Conservation (phyloP, 2,888 invertebrate species). For the Vanessa cardui region DNA sequence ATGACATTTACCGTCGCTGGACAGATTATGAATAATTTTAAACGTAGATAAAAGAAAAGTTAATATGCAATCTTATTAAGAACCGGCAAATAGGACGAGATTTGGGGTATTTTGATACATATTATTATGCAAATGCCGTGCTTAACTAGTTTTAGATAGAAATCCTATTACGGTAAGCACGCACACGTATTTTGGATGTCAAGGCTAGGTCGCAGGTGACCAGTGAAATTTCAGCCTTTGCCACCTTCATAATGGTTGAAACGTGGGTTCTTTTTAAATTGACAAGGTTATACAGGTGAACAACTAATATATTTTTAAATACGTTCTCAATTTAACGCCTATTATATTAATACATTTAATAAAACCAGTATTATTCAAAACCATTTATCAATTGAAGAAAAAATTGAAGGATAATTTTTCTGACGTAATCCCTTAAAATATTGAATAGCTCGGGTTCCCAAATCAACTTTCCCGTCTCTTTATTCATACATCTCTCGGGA, state of each 20-base stretch:
- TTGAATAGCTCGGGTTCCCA: constrained; percentile 33
- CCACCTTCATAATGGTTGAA: constrained; percentile 14
- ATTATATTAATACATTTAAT: background rate
- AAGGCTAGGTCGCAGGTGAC: constrained; percentile 43
- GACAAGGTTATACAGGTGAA: constrained; percentile 13
- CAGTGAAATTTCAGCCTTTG: constrained; percentile 21
- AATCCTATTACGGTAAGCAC: constrained; percentile 42
- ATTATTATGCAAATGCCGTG: constrained; percentile 41
- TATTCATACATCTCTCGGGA: constrained; percentile 40
- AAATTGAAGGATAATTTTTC: constrained; percentile 23
- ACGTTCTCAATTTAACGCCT: background rate
- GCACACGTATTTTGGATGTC: constrained; percentile 44
- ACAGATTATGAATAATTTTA: constrained; percentile 11
- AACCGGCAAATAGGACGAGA: constrained; percentile 18
- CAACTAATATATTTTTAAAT: constrained; percentile 15
- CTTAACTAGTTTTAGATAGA: constrained; percentile 31
- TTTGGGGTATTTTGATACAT: constrained; percentile 35
- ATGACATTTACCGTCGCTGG: background rate
- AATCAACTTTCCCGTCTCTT: constrained; percentile 38
- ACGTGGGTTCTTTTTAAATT: constrained; percentile 19
- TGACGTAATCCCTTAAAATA: constrained; percentile 25
- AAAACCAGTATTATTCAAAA: background rate
- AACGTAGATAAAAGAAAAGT: constrained; percentile 4
- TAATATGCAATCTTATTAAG: constrained; percentile 16
- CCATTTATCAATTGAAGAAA: constrained; percentile 4